These are phyloP conservation scores for Chionis minor DNA, from an alignment of 2,113 vertebrate genomes.

Conservation along the genomic window DNA sequence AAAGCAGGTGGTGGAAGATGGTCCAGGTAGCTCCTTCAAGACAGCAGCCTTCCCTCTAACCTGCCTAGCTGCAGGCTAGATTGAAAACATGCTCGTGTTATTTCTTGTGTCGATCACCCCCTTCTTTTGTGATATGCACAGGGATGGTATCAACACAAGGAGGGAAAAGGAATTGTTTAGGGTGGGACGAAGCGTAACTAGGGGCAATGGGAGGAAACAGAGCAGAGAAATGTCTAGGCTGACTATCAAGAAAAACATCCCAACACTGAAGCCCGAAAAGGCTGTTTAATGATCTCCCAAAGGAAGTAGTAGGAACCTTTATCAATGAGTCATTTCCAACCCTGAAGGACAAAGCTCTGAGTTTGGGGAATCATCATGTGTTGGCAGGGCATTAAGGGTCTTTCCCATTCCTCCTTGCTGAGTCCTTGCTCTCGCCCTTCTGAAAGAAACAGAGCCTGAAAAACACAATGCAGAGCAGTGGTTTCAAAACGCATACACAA, in stretches of 20 bases:
- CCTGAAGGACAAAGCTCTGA: constrained; percentile 2
- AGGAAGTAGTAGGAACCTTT: constrained; percentile 28
- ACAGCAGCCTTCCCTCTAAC: too few species aligned
- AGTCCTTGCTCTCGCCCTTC: background rate
- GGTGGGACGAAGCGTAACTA: background rate
- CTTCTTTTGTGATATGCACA: background rate
- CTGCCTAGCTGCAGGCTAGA: background rate
- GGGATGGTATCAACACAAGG: background rate
- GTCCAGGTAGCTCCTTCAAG: background rate
- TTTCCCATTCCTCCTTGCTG: background rate
- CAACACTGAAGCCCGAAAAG: background rate
- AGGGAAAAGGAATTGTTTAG: constrained; percentile 21
- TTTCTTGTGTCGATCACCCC: background rate
- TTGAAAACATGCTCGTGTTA: background rate
- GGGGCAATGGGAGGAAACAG: constrained; percentile 28
- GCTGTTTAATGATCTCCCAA: background rate
- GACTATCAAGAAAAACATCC: constrained; percentile 57
- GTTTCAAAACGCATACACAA: background rate
- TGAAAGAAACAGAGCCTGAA: background rate
- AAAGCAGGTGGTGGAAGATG: background rate
- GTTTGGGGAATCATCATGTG: background rate
- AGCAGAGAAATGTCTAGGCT: constrained; percentile 11
- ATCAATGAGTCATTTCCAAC: constrained; percentile 56
- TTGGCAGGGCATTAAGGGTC: constrained; percentile 36
- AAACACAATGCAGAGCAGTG: background rate